These are phyloP conservation scores for Gymnopithys bicolor DNA, from an alignment of 2,797 vertebrate species.

Conservation along the genomic window DNA sequence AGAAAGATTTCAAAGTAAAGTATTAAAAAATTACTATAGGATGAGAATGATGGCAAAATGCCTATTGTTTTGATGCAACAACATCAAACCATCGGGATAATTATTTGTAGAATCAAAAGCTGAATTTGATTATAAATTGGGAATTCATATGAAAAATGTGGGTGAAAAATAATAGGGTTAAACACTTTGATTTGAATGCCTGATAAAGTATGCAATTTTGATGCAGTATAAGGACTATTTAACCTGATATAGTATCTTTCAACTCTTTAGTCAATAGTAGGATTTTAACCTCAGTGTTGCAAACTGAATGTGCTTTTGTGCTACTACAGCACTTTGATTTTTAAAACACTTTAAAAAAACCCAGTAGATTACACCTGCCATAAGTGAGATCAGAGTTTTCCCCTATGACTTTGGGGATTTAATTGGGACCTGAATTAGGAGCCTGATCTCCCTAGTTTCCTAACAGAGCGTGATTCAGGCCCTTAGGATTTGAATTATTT, in stretches of 20 bases:
- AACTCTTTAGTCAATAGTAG: background rate
- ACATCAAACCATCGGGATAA: background rate
- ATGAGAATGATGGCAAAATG: background rate
- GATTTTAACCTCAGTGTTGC: background rate
- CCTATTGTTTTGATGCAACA: constrained; percentile 26
- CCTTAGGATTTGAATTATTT: background rate
- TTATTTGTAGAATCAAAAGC: constrained; percentile 20
- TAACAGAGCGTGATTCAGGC: background rate
- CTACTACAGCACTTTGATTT: background rate
- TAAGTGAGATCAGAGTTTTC: background rate
- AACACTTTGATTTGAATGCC: background rate
- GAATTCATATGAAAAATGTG: background rate
- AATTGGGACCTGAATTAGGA: background rate
- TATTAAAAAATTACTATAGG: background rate
- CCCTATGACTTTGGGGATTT: background rate
- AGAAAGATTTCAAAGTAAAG: constrained; percentile 17
- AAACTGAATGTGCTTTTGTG: background rate
- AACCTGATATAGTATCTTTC: background rate
- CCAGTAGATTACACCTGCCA: background rate
- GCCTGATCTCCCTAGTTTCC: background rate
- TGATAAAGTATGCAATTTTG: background rate
- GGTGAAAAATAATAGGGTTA: background rate
- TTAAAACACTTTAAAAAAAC: background rate
- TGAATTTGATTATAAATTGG: background rate
- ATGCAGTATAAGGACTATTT: background rate